A percentile compares a stretch with the other conserved stretches of the same genome.
Evolutionary conservation across 2,113 vertebrate species (phyloP).

Genomic region (Choloepus hoffmanni): DNA sequence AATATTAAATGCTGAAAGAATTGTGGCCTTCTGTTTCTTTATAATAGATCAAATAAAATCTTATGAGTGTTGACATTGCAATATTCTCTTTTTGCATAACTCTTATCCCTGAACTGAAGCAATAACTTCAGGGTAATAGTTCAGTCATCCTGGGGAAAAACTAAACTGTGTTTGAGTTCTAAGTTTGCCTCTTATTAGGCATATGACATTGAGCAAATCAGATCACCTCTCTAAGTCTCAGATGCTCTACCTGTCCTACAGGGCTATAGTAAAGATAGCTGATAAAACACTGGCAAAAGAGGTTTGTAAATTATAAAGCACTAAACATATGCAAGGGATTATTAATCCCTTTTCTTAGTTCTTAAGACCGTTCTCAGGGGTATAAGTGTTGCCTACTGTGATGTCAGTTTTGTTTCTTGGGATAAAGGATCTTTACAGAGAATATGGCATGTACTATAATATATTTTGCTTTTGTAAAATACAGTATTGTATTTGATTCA

Average conservation of each 20-base stretch:
- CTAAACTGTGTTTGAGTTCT: background rate
- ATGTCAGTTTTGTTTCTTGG: constrained; percentile 62
- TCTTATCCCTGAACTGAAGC: background rate
- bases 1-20: constrained; percentile 47
- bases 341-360: constrained; percentile 58
- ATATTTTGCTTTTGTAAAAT: constrained; percentile 72
- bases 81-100: constrained; percentile 31
- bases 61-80: constrained; percentile 12
- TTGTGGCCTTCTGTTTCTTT: constrained; percentile 44
- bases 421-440: constrained; percentile 66
- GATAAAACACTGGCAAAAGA: constrained; percentile 5
- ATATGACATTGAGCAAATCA: constrained; percentile 31
- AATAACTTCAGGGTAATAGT: constrained; percentile 48
- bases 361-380: constrained; percentile 33
- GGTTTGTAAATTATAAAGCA: constrained; percentile 38
- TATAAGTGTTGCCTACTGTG: constrained; percentile 37
- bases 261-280: background rate
- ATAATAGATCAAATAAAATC: constrained; percentile 35
- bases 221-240: background rate
- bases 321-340: constrained; percentile 28
- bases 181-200: constrained; percentile 52
- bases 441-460: constrained; percentile 60
- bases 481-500: constrained; percentile 81
- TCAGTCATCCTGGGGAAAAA: constrained; percentile 13
- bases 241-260: background rate